Evolutionary conservation across 1,140 invertebrate genomes (phyloP), one percentile per base, ranked within the genome.

Genomic region (Epicauta chinensis): DNA sequence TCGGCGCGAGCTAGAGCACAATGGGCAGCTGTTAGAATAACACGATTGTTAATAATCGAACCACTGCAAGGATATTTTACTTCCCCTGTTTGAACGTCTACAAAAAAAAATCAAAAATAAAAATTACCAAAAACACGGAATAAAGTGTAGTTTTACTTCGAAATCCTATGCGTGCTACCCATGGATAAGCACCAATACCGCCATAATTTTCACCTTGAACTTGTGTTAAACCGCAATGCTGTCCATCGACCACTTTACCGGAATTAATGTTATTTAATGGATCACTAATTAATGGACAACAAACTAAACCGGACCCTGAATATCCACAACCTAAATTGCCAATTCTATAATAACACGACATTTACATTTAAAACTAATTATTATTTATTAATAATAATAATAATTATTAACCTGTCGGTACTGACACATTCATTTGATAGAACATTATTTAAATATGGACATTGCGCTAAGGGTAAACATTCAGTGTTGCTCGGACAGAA

Each of bases 21-120:
- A 60, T 86, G 83, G 2, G 83, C 84, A 0, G 84, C 83, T 2
- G 83, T 87, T 7, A 86, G 62, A 23, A 87, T 73, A 10, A 81
- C 73, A 34, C 72, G 60, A 46, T 75, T 75, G 3, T 75, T 77
- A 14, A 87, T 78, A 9, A 86, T 80, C 4, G 82, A 81, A 2
- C 83, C 83, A 36, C 81, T 79, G 60, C 85, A 87, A 0, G 82
- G 81, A 68, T 81, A 83, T 14, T 79, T 75, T 31, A 81, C 73
- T 34, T 77, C 76, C 15, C 79, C 79, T 2, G 72, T 78, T 7
- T 77, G 71, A 40, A 77, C 73, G 59, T 82, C 81, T 83, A 57
- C 17, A 67, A 66, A 43, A 44, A 37, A 17, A 15, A 49, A 23
- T 32, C 13, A 29, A 16, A 51, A 23, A 50, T 50, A 29, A 50